Conservation (phyloP, 1,140 invertebrate genomes). For the Tetraneura akinire region DNA sequence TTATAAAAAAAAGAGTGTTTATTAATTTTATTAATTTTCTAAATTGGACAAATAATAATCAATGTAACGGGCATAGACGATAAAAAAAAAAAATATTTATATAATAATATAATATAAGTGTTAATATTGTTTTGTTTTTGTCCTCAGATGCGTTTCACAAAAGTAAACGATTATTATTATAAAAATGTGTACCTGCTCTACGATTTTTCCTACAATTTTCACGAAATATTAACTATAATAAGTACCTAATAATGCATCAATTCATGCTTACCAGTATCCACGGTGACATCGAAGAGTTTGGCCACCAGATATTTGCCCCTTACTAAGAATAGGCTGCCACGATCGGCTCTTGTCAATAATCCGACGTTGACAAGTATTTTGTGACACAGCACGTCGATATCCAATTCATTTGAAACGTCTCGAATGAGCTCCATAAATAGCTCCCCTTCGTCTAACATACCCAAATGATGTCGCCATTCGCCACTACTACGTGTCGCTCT, state of each 20-base stretch:
- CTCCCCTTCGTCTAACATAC: constrained; percentile 74
- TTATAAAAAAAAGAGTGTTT: no score
- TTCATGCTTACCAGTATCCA: constrained; percentile 71
- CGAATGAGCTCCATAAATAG: constrained; percentile 91
- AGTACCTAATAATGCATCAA: neutral
- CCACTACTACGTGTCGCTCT: constrained; percentile 53
- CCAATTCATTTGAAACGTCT: constrained; percentile 89
- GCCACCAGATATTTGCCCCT: constrained; percentile 84
- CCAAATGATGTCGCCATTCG: constrained; percentile 62
- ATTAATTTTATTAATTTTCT: no score
- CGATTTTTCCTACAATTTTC: no score
- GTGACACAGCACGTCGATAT: constrained; percentile 89
- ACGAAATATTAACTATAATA: no score
- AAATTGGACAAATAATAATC: no score
- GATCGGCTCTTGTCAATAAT: constrained; percentile 80
- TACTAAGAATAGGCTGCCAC: constrained; percentile 84
- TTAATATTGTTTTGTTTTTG: no score
- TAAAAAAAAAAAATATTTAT: no score
- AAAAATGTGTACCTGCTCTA: no score
- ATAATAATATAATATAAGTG: no score
- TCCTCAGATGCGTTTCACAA: no score
- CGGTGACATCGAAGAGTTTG: constrained; percentile 88
- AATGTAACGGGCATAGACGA: no score
- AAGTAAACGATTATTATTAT: no score
- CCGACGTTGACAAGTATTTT: constrained; percentile 92